Percentiles rank a stretch among this genome's conserved stretches.
Evolutionary conservation across 2,113 vertebrate genomes (phyloP).

Genomic region (Piliocolobus tephrosceles): DNA sequence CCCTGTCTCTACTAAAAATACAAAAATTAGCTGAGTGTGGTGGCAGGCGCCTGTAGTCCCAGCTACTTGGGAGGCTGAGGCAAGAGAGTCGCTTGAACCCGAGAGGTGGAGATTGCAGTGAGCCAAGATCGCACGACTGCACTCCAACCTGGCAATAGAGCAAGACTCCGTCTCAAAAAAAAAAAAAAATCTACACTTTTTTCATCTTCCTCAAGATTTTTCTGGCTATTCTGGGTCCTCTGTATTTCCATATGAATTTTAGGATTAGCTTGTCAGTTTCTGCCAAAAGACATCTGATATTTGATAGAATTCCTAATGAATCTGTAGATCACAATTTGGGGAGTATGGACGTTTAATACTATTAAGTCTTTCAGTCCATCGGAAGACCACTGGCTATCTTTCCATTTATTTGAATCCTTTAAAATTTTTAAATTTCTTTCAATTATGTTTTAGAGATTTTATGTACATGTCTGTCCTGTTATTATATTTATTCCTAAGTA

Average conservation of each 20-base stretch:
- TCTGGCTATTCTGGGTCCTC: background rate
- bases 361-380: background rate
- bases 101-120: too few relatives aligned
- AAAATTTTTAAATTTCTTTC: background rate
- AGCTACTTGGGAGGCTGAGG: too few relatives aligned
- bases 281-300: background rate
- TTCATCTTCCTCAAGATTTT: background rate
- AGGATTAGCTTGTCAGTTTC: background rate
- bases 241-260: conserved; percentile 36
- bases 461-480: background rate
- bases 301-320: background rate
- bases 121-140: too few relatives aligned
- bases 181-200: background rate
- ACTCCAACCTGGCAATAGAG: too few relatives aligned
- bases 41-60: too few relatives aligned
- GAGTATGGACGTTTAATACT: background rate
- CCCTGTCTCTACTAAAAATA: too few relatives aligned
- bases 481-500: background rate
- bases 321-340: background rate
- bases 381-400: background rate
- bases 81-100: too few relatives aligned
- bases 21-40: too few relatives aligned
- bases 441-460: background rate
- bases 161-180: too few relatives aligned
- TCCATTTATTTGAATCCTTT: background rate